Conservation (phyloP, 2,888 invertebrate species). For the Microctonus hyperodae region DNA sequence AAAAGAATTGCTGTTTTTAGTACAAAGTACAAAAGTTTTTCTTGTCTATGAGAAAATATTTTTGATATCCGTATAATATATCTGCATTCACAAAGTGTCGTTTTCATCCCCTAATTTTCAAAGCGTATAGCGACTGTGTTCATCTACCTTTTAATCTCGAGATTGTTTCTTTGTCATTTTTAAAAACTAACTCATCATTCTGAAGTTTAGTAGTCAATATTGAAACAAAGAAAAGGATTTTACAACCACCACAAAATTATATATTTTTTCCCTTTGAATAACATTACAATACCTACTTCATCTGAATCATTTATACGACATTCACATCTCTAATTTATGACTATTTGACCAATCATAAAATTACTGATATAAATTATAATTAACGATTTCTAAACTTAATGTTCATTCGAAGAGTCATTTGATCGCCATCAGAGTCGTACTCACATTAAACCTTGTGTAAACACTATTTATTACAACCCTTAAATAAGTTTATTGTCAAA, state of each 20-base stretch:
- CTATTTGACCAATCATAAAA: not conserved
- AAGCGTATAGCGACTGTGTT: not conserved
- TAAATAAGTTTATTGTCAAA: conserved; percentile 50
- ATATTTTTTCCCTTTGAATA: not conserved
- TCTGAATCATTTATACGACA: not conserved
- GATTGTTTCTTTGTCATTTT: not conserved
- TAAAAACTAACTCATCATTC: not conserved
- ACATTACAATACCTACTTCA: not conserved
- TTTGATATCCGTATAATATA: not conserved
- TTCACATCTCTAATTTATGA: too few relatives aligned
- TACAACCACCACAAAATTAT: too few relatives aligned
- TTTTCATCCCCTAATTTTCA: not conserved
- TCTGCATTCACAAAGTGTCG: not conserved
- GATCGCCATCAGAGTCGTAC: conserved; percentile 47
- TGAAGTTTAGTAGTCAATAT: too few relatives aligned
- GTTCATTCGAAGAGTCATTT: conserved; percentile 19
- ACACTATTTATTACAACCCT: conserved; percentile 51
- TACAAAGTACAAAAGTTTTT: not conserved
- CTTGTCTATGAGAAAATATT: not conserved
- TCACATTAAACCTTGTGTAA: conserved; percentile 51
- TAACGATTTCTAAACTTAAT: conserved; percentile 39
- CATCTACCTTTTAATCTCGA: not conserved
- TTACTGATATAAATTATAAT: conserved; percentile 37
- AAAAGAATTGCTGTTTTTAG: not conserved
- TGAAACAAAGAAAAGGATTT: too few relatives aligned